Evolutionary conservation across 2,888 invertebrate genomes (phyloP), one percentile per base, ranked within the genome.

Genomic region (Clunio marinus): DNA sequence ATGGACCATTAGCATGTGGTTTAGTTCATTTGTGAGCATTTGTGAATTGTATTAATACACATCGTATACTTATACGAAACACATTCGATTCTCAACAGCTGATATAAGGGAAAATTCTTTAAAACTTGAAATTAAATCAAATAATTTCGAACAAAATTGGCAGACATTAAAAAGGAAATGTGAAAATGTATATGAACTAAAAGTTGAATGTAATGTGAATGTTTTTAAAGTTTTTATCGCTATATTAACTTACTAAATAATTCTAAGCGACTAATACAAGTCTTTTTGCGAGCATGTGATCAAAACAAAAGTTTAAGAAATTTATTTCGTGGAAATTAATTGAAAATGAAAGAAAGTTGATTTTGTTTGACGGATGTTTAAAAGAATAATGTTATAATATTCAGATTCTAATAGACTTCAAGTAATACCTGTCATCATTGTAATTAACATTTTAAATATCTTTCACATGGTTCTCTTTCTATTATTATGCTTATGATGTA

Each of bases 81-180:
- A 66, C 55, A 55, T 25, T 66, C 51, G 15, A n/a, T 66, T 65
- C 24, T 17, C 55, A 55, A 46, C 66, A 66, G 66, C 66, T 66
- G 66, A 66, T 66, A 1, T 2, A 22, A 5, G 41, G 41, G 41
- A 57, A 57, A 22, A n/a, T n/a, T n/a, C 51, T 8, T 22, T 51
- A 17, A 3, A 10, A 51, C 17, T 51, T 17, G 51, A 17, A 20
- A 41, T 41, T 24, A 57, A 32, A 5, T 17, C 28, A 28, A 20
- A 32, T 20, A n/a, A 28, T 59, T 59, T 58, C 24, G 13, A 25
- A 20, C 13, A n/a, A 57, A 57, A 57, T 51, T 22, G 2, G 22
- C 22, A 13, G 51, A 22, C 4, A 27, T 57, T 27, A 27, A 57
- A 45, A 15, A 7, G 45, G 45, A 15, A 45, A 10, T 5, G 45